Conservation (phyloP, 1,140 invertebrate species). For the Paraescarpia echinospica region DNA sequence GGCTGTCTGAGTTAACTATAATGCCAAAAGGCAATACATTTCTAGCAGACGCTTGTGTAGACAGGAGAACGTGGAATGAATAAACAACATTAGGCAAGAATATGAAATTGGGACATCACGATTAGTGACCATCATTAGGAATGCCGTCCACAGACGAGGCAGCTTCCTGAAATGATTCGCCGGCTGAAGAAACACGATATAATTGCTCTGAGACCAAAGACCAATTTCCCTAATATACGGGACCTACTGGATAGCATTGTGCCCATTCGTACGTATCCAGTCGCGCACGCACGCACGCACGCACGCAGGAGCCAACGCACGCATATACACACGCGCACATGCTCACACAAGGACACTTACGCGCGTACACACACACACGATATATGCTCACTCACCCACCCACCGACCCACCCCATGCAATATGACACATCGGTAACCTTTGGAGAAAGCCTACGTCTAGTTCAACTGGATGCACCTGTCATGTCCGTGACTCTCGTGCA, state of each 20-base stretch:
- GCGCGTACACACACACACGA: too few species aligned
- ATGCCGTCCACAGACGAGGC: not conserved
- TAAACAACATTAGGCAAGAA: not conserved
- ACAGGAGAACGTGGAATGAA: not conserved
- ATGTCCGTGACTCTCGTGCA: too few species aligned
- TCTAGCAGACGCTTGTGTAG: not conserved
- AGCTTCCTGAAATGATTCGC: too few species aligned
- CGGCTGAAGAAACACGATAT: not conserved
- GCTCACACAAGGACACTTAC: too few species aligned
- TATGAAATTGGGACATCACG: not conserved
- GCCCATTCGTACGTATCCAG: not conserved
- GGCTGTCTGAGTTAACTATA: not conserved
- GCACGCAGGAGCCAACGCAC: too few species aligned
- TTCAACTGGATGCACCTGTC: too few species aligned
- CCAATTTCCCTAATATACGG: not conserved
- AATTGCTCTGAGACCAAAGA: not conserved
- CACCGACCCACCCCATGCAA: too few species aligned
- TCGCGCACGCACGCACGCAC: not conserved
- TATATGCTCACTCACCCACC: too few species aligned
- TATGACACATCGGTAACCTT: too few species aligned
- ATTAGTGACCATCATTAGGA: not conserved
- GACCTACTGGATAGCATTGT: not conserved
- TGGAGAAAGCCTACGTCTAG: too few species aligned
- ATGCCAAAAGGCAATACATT: not conserved
- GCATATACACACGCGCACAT: too few species aligned